These are phyloP conservation scores for Diarsia rubi DNA, from an alignment of 2,888 invertebrate species.

Conservation along the genomic window DNA sequence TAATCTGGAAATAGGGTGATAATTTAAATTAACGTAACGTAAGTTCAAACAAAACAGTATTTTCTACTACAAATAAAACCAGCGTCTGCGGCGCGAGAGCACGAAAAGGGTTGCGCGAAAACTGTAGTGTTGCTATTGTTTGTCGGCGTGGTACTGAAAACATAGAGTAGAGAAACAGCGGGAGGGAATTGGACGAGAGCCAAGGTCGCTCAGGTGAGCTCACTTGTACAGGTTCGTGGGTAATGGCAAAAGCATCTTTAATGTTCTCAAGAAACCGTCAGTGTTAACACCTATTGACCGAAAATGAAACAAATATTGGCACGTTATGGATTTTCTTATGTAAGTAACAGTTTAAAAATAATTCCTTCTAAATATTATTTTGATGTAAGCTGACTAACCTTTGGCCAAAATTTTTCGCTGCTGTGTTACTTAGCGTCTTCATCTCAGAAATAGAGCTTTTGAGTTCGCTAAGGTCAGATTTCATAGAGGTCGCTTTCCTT, in stretches of 20 bases:
- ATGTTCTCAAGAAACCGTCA: slow-evolving; percentile 70
- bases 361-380: slow-evolving; percentile 46
- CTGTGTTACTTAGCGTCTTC: slow-evolving; percentile 92
- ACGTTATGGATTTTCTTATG: slow-evolving; percentile 67
- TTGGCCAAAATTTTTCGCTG: slow-evolving; percentile 87
- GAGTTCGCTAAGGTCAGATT: slow-evolving; percentile 94
- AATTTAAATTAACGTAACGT: slow-evolving; percentile 16
- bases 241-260: slow-evolving; percentile 75
- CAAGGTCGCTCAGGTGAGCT: slow-evolving; percentile 90
- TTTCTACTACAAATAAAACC: slow-evolving; percentile 25
- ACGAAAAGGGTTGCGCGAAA: slow-evolving; percentile 73
- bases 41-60: slow-evolving; percentile 18
- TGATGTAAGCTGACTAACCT: slow-evolving; percentile 75
- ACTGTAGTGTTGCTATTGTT: slow-evolving; percentile 87
- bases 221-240: slow-evolving; percentile 78
- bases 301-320: slow-evolving; percentile 75
- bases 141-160: slow-evolving; percentile 88
- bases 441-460: slow-evolving; percentile 97
- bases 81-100: slow-evolving; percentile 34
- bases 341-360: slow-evolving; percentile 59
- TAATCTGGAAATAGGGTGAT: slow-evolving; percentile 85
- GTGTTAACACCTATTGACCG: slow-evolving; percentile 78
- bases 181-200: slow-evolving; percentile 86
- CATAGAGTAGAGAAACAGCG: slow-evolving; percentile 83
- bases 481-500: slow-evolving; percentile 95